Evolutionary conservation across 2,888 invertebrate genomes (phyloP), one percentile per base, ranked within the genome.

Genomic region (Amphiduros pacificus): DNA sequence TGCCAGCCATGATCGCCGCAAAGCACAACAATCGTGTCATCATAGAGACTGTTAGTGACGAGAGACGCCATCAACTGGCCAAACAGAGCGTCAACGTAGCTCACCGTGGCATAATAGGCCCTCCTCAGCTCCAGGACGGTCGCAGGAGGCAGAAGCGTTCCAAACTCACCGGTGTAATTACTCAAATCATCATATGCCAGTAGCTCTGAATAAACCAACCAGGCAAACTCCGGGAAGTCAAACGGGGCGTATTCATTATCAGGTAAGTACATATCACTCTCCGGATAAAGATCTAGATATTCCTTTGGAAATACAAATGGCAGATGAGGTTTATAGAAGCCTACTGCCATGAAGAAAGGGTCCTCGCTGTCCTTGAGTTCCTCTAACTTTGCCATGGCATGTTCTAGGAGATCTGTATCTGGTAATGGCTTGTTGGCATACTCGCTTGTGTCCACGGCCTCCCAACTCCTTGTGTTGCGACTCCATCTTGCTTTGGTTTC

Each of bases 1-100:
- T 73, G 71, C 66, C 69, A 73, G 17, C 74, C 74, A 50, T 73
- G 71, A 52, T 74, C 74, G 1, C 71, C 71, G 41, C 60, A 62
- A 61, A 74, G 69, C 6, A 69, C 68, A 17, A 74, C 60, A 11
- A 74, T 67, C 1, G 74, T 73, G 44, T 71, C 52, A 20, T 71
- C 65, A 31, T 36, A 57, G 9, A 73, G 50, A 0, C 70, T 68
- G 1, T 65, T 56, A 11, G 51, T 54, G 2, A 69, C 54, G 9
- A 73, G 53, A 24, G 67, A 62, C 14, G 55, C 41, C 1, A 71
- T 20, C 0, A 72, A 67, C 22, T 54, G 36, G 1, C 73, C 73
- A 1, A 73, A 48, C 9, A 65, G 51, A n/a, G 59, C 53, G 59
- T 73, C 73, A 1, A 67, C 66, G 65, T 68, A 72, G 9, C 65